phyloP scores from a whole-genome alignment of 2,888 invertebrate species.

The Subacronicta megacephala region DNA sequence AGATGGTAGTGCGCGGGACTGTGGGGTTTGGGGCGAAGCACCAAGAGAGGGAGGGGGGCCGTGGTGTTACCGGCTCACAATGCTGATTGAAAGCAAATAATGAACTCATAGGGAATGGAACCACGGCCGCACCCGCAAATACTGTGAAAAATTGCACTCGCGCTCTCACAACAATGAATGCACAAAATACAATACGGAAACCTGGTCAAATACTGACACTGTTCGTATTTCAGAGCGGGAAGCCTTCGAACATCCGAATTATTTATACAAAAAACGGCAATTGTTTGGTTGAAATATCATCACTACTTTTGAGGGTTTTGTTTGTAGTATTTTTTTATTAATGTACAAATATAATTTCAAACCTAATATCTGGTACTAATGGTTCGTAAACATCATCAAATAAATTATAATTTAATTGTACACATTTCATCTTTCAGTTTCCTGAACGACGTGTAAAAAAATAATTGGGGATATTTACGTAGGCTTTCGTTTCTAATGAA shows the following conservation, averaged over 20 bases:
- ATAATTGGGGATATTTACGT: constrained; percentile 9
- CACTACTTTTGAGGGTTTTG: neutral
- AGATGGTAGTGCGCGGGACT: constrained; percentile 68
- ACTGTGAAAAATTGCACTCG: constrained; percentile 85
- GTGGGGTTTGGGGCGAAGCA: constrained; percentile 55
- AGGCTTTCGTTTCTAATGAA: constrained; percentile 3
- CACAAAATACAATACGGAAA: constrained; percentile 65
- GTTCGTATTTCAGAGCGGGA: constrained; percentile 28
- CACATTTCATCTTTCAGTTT: neutral
- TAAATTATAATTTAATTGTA: neutral
- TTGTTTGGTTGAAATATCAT: constrained; percentile 7
- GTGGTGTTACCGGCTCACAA: constrained; percentile 78
- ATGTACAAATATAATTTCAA: too few species aligned
- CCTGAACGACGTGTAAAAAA: constrained; percentile 1
- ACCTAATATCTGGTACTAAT: neutral
- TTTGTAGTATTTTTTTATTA: neutral
- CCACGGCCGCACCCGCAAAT: constrained; percentile 77
- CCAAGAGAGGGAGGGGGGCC: constrained; percentile 42
- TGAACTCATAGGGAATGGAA: constrained; percentile 86
- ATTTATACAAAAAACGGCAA: constrained; percentile 12
- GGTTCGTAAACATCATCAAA: constrained; percentile 12
- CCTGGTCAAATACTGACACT: constrained; percentile 44
- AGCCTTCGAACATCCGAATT: constrained; percentile 13
- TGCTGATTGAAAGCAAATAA: constrained; percentile 90
- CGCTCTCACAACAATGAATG: constrained; percentile 72